Conservation (phyloP, 2,888 invertebrate species). For the Gymnocheta viridis region DNA sequence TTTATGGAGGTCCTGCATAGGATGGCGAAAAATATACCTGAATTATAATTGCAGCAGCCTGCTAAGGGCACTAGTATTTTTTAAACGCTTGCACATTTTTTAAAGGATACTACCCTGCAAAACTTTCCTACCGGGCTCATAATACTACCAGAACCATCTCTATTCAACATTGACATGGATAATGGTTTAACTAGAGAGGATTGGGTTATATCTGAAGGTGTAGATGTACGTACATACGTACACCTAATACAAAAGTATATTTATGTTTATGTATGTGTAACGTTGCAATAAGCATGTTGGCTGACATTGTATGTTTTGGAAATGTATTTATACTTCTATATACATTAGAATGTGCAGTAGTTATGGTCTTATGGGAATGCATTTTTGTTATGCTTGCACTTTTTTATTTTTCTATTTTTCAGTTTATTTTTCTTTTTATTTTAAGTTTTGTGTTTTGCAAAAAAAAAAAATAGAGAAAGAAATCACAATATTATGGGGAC, state of each 20-base stretch:
- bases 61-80: too few relatives aligned
- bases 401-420: constrained; percentile 20
- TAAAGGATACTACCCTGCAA: not conserved
- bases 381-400: constrained; percentile 55
- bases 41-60: too few relatives aligned
- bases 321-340: constrained; percentile 23
- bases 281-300: constrained; percentile 9
- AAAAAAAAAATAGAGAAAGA: constrained; percentile 45
- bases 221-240: not conserved
- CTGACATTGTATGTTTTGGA: constrained; percentile 28
- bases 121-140: constrained; percentile 13
- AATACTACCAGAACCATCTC: constrained; percentile 32
- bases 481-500: constrained; percentile 67
- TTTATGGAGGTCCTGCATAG: too few relatives aligned
- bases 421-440: constrained; percentile 32
- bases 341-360: constrained; percentile 46
- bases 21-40: too few relatives aligned
- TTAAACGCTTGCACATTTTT: not conserved
- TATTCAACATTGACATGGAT: constrained; percentile 57
- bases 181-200: constrained; percentile 64
- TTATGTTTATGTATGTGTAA: constrained; percentile 3
- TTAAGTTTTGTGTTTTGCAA: constrained; percentile 51
- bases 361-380: constrained; percentile 57
- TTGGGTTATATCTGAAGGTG: constrained; percentile 27
- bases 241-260: not conserved